Base-by-base conservation (phyloP, 2,797 vertebrate species). In the Parauchenoglanis ngamensis region DNA sequence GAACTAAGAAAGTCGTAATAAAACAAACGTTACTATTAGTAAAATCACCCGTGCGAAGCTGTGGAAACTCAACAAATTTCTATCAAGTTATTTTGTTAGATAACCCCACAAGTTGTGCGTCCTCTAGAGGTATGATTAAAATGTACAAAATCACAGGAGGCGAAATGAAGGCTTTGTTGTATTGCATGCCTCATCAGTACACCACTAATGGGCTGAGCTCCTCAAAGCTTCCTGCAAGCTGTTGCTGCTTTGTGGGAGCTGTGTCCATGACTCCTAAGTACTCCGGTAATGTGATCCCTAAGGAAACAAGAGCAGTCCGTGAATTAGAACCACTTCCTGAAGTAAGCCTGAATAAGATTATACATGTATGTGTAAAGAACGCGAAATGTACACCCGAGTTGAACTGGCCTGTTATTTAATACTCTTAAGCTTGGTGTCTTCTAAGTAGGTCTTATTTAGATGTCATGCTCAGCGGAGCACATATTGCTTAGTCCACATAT, bases 201-300 rank as follows among this genome's bases (percentile, higher is more conserved):
- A 59, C 25, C 13, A 52, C 76, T 84, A 77, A 84, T 79, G 75
- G 86, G n/a, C 78, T 46, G 79, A 88, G 89, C 88, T 91, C 68
- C 87, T 49, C 23, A 7, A 77, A 73, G 86, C 63, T 83, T 85
- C 70, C 28, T 81, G 78, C 6, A 61, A 86, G 92, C 89, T 31
- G 4, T n/a, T 73, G 46, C 15, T 82, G 52, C 90, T 92, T 89
- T 90, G 92, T 89, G 88, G 91, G 89, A 79, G 81, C 88, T 56
- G 88, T 85, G 89, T 87, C 89, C 84, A 86, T 15, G 67, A 85
- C 75, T 65, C 49, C 87, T 67, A 35, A n/a, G 87, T 73, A 61
- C 81, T 75, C 35, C 0, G 87, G 92, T 85, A 95, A 94, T 91
- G 76, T 92, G 92, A 95, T 94, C 92, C 88, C 76, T 56, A 89